Evolutionary conservation across 2,888 invertebrate genomes (phyloP), one percentile per base, ranked within the genome.

Genomic region (Isotomurus palustris): DNA sequence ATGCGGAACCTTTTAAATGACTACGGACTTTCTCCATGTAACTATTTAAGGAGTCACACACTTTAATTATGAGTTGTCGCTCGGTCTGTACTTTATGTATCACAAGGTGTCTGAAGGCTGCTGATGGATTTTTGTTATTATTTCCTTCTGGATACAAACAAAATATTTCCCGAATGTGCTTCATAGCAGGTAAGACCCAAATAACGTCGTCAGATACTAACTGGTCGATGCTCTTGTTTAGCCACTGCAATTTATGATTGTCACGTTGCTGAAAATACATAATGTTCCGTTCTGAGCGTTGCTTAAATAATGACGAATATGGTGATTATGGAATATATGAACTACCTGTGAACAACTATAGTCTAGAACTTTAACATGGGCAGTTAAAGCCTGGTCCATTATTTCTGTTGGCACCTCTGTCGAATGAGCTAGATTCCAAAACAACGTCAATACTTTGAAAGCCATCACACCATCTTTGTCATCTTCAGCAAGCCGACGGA

Each of bases 381-480:
- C 93, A 32, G 86, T 85, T 68, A 97, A 78, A 2, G 96, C 95
- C 75, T 95, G 94, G 76, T 97, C 96, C 83, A 96, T 89, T 62
- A 95, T 95, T 77, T 97, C 96, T 2, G 92, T 94, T 58, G 92
- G 89, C 56, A 95, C 91, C 77, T 96, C 95, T 71, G 91, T 90
- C 53, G 92, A 91, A 77, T 95, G 94, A 4, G 95, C 94, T 75
- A 97, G 80, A 74, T 92, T 93, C 96, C 96, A 97, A 76, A 97
- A 90, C 43, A 96, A 79, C 61, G 90, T 91, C 71, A 97, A 79
- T 48, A 94, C 87, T 82, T 96, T 96, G 75, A 93, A 91, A 44
- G 96, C 95, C 96, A 96, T 96, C 10, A 95, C 92, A 50, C 96
- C 96, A 76, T 96, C 94, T 76, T 97, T 96, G 76, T 97, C 96